phyloP scores from a whole-genome alignment of 2,797 vertebrate species.

The Luscinia luscinia region DNA sequence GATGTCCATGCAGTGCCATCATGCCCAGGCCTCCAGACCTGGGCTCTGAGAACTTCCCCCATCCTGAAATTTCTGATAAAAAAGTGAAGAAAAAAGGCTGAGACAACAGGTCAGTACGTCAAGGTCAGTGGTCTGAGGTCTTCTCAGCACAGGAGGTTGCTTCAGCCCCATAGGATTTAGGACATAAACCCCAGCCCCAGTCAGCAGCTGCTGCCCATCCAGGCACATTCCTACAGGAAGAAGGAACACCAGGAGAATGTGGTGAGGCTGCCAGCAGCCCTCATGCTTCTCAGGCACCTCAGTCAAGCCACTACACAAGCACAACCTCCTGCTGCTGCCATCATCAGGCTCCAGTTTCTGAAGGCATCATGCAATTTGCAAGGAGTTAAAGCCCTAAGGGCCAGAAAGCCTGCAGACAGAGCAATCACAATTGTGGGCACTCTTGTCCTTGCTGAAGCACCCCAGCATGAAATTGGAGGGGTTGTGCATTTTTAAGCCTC shows the following conservation, averaged over 20 bases:
- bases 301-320: neutral
- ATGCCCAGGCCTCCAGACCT: neutral
- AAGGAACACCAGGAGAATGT: neutral
- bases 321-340: neutral
- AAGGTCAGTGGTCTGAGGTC: neutral
- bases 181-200: neutral
- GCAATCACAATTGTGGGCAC: neutral
- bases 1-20: neutral
- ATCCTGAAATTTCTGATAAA: neutral
- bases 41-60: neutral
- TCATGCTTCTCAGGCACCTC: neutral
- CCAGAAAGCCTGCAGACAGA: neutral
- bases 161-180: neutral
- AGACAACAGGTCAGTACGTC: neutral
- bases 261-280: neutral
- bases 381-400: neutral
- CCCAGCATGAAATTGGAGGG: neutral
- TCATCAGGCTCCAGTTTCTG: neutral
- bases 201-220: rapidly evolving
- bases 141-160: neutral
- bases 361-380: neutral
- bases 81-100: neutral
- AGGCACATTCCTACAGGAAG: neutral
- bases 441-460: neutral
- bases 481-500: neutral